phyloP scores from a whole-genome alignment of 2,797 vertebrate genomes.

The Todus mexicanus region DNA sequence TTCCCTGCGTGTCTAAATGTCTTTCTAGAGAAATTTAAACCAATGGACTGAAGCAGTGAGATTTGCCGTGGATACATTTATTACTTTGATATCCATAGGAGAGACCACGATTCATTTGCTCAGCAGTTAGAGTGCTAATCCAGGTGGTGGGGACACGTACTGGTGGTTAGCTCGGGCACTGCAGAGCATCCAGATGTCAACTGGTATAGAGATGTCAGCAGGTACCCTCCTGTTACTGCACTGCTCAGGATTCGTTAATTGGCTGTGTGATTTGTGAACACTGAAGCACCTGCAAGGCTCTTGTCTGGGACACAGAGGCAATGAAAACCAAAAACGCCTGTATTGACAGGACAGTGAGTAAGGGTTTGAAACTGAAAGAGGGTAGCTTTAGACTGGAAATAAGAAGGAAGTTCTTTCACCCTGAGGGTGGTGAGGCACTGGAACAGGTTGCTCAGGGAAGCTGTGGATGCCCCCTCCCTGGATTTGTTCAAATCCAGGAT shows the following conservation, averaged over 20 bases:
- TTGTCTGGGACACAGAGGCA: not conserved
- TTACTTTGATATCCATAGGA: not conserved
- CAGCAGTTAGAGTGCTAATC: not conserved
- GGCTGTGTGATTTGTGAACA: not conserved
- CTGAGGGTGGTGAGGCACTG: too few relatives aligned
- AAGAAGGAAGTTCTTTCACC: too few relatives aligned
- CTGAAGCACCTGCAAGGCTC: not conserved
- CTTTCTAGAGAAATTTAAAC: not conserved
- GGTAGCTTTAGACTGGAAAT: too few relatives aligned
- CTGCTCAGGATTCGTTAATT: fast-evolving
- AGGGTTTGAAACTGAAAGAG: too few relatives aligned
- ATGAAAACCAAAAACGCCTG: not conserved
- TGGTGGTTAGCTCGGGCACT: fast-evolving
- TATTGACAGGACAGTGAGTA: too few relatives aligned
- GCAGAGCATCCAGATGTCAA: not conserved
- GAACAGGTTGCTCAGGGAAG: too few relatives aligned
- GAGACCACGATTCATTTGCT: not conserved
- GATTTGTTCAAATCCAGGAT: too few relatives aligned
- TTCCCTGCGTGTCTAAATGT: not conserved
- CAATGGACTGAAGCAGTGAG: not conserved
- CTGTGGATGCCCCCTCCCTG: too few relatives aligned
- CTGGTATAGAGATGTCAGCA: fast-evolving
- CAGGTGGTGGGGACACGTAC: not conserved
- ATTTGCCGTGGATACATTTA: not conserved
- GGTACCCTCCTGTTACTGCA: not conserved